These are phyloP conservation scores for Micromussa lordhowensis DNA, from an alignment of 92 coral and sea anemone species.

Conservation along the genomic window DNA sequence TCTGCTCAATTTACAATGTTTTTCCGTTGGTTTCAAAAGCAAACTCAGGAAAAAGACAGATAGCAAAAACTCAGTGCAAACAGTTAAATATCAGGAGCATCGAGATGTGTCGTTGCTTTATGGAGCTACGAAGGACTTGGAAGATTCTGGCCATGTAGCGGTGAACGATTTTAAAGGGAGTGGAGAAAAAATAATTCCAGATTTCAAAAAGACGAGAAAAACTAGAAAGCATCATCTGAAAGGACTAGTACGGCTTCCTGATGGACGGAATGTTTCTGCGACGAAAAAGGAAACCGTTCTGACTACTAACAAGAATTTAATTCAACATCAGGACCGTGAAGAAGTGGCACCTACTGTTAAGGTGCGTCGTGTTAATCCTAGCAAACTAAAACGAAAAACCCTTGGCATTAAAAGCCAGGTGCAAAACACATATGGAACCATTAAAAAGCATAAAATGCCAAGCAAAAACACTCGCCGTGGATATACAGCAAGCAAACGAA, in stretches of 20 bases:
- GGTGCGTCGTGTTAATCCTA: background rate
- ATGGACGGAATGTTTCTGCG: background rate
- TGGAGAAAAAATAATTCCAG: background rate
- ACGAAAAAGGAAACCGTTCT: background rate
- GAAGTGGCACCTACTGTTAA: background rate
- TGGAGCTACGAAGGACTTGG: constrained; percentile 21
- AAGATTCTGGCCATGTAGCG: background rate
- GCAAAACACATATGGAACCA: background rate
- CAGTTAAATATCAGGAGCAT: constrained; percentile 44
- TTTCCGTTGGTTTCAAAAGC: background rate
- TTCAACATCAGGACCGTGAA: background rate
- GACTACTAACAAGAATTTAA: background rate
- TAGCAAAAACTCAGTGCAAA: constrained; percentile 5
- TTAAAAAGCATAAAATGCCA: constrained; percentile 17
- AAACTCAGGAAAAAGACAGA: background rate
- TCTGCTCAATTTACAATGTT: constrained; percentile 10
- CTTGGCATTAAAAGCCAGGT: background rate
- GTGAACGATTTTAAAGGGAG: background rate
- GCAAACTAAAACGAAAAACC: background rate
- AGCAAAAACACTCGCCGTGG: background rate
- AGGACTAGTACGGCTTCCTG: background rate
- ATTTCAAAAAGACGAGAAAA: background rate
- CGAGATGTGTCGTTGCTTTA: constrained; percentile 30
- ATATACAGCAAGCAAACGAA: constrained; percentile 10
- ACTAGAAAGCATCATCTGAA: constrained; percentile 11